A percentile compares a stretch with the other conserved stretches of the same genome.
Evolutionary conservation across 1,140 invertebrate species (phyloP).

Genomic region (Meloidogyne floridensis): DNA sequence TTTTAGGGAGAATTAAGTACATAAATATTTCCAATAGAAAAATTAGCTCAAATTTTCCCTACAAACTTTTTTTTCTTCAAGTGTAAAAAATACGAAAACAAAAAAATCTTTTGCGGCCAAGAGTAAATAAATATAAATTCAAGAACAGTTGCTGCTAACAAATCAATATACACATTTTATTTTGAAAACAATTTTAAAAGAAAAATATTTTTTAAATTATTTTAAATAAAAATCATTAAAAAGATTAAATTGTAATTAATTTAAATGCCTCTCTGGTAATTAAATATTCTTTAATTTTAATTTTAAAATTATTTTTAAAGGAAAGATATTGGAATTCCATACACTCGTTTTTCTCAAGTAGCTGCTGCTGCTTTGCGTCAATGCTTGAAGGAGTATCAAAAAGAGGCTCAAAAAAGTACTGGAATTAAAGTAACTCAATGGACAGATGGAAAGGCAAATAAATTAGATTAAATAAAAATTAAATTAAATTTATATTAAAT

Average conservation of each 20-base stretch:
- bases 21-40: too few relatives aligned
- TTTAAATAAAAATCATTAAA: too few relatives aligned
- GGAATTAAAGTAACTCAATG: background rate
- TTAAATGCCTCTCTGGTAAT: too few relatives aligned
- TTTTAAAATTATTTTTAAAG: background rate
- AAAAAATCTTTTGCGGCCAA: background rate
- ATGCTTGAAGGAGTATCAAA: background rate
- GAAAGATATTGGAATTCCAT: constrained; percentile 1
- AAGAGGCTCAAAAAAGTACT: background rate
- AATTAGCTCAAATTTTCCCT: background rate
- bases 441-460: background rate
- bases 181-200: too few relatives aligned
- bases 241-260: too few relatives aligned
- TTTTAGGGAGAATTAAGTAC: too few relatives aligned
- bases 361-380: constrained; percentile 1
- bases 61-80: background rate
- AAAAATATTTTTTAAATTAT: too few relatives aligned
- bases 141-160: background rate
- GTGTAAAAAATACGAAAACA: background rate
- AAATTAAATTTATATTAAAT: too few relatives aligned
- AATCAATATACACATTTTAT: too few relatives aligned
- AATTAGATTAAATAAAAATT: background rate
- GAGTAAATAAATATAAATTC: background rate
- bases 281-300: too few relatives aligned
- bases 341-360: background rate